Base-by-base conservation (phyloP, 2,797 vertebrate genomes). In the Neosilurus hyrtlii region DNA sequence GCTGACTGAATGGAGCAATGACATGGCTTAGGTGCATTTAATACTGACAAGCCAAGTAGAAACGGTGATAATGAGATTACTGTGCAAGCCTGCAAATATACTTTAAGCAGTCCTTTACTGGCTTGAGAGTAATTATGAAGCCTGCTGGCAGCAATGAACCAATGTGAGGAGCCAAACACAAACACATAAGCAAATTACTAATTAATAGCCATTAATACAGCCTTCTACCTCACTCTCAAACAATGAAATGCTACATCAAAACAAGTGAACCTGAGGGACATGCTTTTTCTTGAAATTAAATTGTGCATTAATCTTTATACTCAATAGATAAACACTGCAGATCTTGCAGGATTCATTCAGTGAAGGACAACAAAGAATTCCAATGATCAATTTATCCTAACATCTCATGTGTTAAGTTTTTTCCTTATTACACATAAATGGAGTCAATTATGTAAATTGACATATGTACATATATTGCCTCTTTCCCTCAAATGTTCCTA, bases 391-490 rank as follows among this genome's bases (percentile, higher is more conserved):
- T 82, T 85, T 63, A 54, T 56, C 5, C 56, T 51, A 71, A 72
- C 75, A 59, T 83, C 79, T 74, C 86, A 74, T 59, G 63, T 72
- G 77, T 67, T 79, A 11, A 52, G 76, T 75, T 82, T 75, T 68
- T 80, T 82, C 81, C 73, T 85, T 81, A 85, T 88, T 88, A 80
- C 80, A 83, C 68, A 85, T 83, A 86, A 85, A 79, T 66, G 83
- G 26, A 75, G 70, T 14, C 63, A 52, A 79, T 86, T 88, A 81
- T 78, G 74, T 82, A 49, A 76, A 61, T 82, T 84, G 30, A 56
- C 77, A 81, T 37, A 79, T 80, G 84, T 79, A 56, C 80, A 67
- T 57, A 63, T 67, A 49, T 73, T 87, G 80, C 61, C 74, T 80
- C 30, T 79, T 82, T 59, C 49, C 18, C 51, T 56, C 26, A 57